Percentiles rank a stretch among this genome's conserved stretches.
phyloP scores from a whole-genome alignment of 2,888 invertebrate species.

The Macaria liturata region DNA sequence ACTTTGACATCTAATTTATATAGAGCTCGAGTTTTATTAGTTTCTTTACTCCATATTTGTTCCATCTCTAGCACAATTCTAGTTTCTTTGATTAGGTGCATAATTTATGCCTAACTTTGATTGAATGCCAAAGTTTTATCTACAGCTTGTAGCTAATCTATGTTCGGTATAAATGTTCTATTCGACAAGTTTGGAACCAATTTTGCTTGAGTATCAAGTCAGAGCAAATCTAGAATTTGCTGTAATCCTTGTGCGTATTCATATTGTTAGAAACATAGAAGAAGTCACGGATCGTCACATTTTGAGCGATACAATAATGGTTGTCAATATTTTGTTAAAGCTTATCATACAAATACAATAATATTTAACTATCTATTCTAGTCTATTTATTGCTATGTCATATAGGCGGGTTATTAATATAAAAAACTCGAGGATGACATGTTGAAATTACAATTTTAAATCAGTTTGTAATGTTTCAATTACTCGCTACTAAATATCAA shows the following conservation, averaged over 20 bases:
- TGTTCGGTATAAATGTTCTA: constrained; percentile 25
- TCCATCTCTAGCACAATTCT: no score
- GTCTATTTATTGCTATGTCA: constrained; percentile 82
- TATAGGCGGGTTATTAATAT: constrained; percentile 80
- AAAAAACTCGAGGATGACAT: constrained; percentile 64
- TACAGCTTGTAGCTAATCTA: constrained; percentile 19
- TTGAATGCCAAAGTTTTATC: constrained; percentile 14
- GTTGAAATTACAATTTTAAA: constrained; percentile 54
- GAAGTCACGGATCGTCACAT: constrained; percentile 26
- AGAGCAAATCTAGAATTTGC: constrained; percentile 35
- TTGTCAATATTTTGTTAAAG: constrained; percentile 32
- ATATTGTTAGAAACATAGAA: constrained; percentile 32
- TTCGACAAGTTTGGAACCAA: constrained; percentile 18
- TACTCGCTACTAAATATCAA: constrained; percentile 14
- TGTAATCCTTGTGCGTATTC: constrained; percentile 57
- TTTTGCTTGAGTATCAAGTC: constrained; percentile 31
- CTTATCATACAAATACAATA: constrained; percentile 45
- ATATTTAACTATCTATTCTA: constrained; percentile 76
- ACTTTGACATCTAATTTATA: constrained; percentile 6
- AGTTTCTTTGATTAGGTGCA: no score
- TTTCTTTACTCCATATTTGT: no score
- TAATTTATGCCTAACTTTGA: neutral
- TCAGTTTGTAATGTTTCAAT: constrained; percentile 34
- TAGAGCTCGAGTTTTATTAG: neutral
- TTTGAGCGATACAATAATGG: constrained; percentile 34